phyloP scores from a whole-genome alignment of 2,113 vertebrate species.

The Blennius ocellaris region DNA sequence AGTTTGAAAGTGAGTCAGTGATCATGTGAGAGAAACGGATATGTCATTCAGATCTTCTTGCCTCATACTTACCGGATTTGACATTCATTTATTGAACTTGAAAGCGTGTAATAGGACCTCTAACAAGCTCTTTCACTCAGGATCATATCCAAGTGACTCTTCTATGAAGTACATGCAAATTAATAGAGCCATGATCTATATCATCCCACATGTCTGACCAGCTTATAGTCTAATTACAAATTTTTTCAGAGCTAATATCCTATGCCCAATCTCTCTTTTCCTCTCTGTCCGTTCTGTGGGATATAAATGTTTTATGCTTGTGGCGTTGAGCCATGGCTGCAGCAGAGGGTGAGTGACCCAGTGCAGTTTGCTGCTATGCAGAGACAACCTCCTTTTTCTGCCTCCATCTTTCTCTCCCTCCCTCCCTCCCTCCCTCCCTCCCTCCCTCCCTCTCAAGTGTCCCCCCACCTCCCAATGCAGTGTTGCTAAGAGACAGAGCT shows the following conservation, averaged over 20 bases:
- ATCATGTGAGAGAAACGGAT: background rate
- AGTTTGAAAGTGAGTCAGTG: background rate
- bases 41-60: conserved; percentile 5
- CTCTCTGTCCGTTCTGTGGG: conserved; percentile 33
- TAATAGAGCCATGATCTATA: conserved; percentile 46
- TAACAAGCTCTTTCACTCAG: conserved; percentile 9
- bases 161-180: conserved; percentile 29
- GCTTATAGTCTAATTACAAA: conserved; percentile 40
- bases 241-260: conserved; percentile 38
- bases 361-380: conserved; percentile 84
- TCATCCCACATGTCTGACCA: conserved; percentile 39
- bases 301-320: conserved; percentile 78
- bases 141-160: conserved; percentile 6
- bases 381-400: conserved; percentile 62
- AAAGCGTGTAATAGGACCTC: conserved; percentile 1
- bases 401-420: conserved; percentile 12
- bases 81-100: background rate
- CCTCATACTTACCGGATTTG: conserved; percentile 4
- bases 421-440: conserved; percentile 41
- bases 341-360: conserved; percentile 81
- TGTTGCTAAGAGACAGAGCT: conserved; percentile 70
- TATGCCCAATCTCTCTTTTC: conserved; percentile 13
- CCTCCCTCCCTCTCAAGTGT: conserved; percentile 49
- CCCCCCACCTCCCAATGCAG: conserved; percentile 52
- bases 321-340: conserved; percentile 79